Conservation (phyloP, 2,888 invertebrate species). For the Cataglyphis altisquamis region DNA sequence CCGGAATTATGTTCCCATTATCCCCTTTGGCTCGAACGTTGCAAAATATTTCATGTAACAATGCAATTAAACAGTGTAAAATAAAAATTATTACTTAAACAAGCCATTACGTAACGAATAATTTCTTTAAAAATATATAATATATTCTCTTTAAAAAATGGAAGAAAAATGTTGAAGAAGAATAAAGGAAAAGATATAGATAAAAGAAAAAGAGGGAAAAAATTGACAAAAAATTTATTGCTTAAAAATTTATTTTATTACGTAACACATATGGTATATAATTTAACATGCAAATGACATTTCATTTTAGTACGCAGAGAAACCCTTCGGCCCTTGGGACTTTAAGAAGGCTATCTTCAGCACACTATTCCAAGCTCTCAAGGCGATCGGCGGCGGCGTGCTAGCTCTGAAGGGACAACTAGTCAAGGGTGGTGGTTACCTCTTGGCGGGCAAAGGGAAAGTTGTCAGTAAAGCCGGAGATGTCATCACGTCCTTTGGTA, state of each 20-base stretch:
- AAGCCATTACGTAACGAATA: not conserved
- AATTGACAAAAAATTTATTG: not conserved
- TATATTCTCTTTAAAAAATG: not conserved
- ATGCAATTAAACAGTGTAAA: constrained; percentile 5
- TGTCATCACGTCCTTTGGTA: constrained; percentile 92
- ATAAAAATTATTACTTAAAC: constrained; percentile 14
- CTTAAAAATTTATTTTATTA: not conserved
- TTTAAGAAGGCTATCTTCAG: constrained; percentile 94
- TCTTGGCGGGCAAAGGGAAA: constrained; percentile 89
- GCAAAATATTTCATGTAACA: not conserved
- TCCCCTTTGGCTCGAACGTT: not conserved
- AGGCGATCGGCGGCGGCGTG: constrained; percentile 95
- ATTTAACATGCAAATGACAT: constrained; percentile 3
- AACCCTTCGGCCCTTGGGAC: constrained; percentile 90
- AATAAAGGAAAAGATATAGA: too few species aligned
- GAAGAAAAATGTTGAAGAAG: not conserved
- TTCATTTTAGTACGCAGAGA: constrained; percentile 75
- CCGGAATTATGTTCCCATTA: not conserved
- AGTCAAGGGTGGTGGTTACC: constrained; percentile 93
- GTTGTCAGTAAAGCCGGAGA: constrained; percentile 93
- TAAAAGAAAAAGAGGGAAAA: not conserved
- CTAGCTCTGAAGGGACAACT: constrained; percentile 95
- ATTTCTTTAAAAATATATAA: not conserved
- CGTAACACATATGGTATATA: not conserved
- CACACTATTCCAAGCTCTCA: constrained; percentile 94